These are phyloP conservation scores for Pristiophorus japonicus DNA, from an alignment of 2,113 vertebrate species.

Conservation along the genomic window DNA sequence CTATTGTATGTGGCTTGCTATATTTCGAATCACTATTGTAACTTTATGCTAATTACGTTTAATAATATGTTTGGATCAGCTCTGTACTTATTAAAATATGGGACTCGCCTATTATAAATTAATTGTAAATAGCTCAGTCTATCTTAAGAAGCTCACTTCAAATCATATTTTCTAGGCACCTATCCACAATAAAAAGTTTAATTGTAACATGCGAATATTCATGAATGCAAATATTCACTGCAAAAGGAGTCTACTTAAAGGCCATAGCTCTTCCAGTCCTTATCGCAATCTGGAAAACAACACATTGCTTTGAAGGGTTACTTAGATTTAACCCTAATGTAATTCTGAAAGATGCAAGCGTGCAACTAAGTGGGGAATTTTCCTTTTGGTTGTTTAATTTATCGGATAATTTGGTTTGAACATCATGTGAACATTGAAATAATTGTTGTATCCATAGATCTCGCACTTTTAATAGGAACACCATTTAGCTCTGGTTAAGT, in stretches of 20 bases:
- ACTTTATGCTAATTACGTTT: background rate
- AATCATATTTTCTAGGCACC: background rate
- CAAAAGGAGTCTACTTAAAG: background rate
- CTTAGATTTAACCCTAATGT: background rate
- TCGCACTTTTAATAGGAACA: background rate
- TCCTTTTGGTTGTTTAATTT: background rate
- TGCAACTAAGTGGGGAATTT: background rate
- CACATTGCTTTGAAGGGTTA: background rate
- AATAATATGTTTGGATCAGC: background rate
- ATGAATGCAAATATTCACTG: background rate
- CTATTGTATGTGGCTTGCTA: background rate
- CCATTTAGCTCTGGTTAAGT: background rate
- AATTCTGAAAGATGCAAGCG: background rate
- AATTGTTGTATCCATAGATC: background rate
- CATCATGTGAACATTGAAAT: background rate
- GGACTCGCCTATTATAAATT: background rate
- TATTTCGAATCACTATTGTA: background rate
- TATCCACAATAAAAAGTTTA: background rate
- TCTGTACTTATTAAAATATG: background rate
- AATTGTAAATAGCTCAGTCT: background rate
- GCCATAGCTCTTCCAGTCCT: background rate
- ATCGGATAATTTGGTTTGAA: background rate
- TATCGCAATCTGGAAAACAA: background rate
- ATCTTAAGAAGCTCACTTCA: background rate
- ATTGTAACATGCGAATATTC: background rate